phyloP scores from a whole-genome alignment of 2,888 invertebrate species.

The Conus canariensis region DNA sequence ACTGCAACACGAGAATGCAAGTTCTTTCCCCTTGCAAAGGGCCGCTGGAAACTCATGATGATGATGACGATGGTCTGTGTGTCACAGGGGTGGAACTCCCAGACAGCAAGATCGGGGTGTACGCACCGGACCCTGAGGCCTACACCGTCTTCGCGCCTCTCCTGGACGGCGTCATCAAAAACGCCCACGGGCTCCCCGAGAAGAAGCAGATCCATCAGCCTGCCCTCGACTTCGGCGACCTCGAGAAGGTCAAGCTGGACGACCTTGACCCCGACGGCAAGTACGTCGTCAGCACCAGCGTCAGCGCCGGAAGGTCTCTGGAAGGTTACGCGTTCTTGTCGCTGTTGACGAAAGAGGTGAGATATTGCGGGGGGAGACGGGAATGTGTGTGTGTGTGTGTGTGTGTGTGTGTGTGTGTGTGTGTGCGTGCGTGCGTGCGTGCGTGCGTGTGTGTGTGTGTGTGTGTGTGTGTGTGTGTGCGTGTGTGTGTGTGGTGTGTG shows the following conservation, averaged over 20 bases:
- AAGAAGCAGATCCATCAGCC: slow-evolving; percentile 75
- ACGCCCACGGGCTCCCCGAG: slow-evolving; percentile 66
- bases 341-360: slow-evolving; percentile 86
- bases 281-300: slow-evolving; percentile 84
- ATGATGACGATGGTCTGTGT: not conserved
- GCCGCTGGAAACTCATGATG: no score
- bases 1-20: no score
- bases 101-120: slow-evolving; percentile 87
- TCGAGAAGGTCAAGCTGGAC: slow-evolving; percentile 84
- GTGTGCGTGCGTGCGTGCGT: no score
- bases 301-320: slow-evolving; percentile 73
- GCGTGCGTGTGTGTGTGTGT: no score
- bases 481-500: not conserved
- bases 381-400: not conserved
- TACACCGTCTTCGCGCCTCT: slow-evolving; percentile 68
- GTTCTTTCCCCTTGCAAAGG: no score
- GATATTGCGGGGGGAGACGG: no score
- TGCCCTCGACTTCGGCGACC: slow-evolving; percentile 92
- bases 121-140: slow-evolving; percentile 70
- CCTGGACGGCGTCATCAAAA: slow-evolving; percentile 79
- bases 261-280: slow-evolving; percentile 90
- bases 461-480: not conserved
- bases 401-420: not conserved
- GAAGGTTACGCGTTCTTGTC: slow-evolving; percentile 79
- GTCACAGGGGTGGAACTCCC: slow-evolving; percentile 83